Conservation (phyloP, 1,140 invertebrate genomes). For the Chionoecetes opilio region DNA sequence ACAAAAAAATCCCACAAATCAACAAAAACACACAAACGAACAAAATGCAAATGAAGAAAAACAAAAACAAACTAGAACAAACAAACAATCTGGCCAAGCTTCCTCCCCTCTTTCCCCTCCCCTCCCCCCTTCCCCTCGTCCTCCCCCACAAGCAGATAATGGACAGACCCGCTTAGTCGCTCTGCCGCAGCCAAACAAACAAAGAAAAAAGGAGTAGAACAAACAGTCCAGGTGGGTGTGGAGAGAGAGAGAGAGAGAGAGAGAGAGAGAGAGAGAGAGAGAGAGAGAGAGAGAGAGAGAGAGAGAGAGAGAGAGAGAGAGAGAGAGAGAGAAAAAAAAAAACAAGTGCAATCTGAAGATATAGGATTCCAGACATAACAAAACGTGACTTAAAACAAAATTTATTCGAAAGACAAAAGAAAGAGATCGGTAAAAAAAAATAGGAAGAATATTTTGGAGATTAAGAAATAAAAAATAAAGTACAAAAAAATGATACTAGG, state of each 20-base stretch:
- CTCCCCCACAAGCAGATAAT: constrained; percentile 50
- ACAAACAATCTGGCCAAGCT: neutral
- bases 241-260: neutral
- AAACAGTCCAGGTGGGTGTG: neutral
- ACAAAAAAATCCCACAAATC: no score
- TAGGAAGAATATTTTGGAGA: neutral
- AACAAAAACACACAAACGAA: no score
- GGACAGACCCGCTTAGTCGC: neutral
- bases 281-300: constrained; percentile 50
- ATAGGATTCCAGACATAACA: neutral
- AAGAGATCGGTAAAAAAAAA: constrained; percentile 1
- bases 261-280: constrained; percentile 49
- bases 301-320: constrained; percentile 34
- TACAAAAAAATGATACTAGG: neutral
- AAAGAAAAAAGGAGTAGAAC: neutral
- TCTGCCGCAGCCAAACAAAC: neutral
- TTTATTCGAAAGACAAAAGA: no score
- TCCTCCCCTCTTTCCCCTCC: neutral
- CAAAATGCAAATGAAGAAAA: neutral
- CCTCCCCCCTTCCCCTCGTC: neutral
- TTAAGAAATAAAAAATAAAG: neutral
- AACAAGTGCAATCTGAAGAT: constrained; percentile 9
- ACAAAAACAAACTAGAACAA: neutral
- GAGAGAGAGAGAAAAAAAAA: constrained; percentile 47
- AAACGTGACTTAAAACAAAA: neutral